A percentile compares a stretch with the other conserved stretches of the same genome.
phyloP scores from a whole-genome alignment of 2,113 vertebrate species.

The Gobio gobio region DNA sequence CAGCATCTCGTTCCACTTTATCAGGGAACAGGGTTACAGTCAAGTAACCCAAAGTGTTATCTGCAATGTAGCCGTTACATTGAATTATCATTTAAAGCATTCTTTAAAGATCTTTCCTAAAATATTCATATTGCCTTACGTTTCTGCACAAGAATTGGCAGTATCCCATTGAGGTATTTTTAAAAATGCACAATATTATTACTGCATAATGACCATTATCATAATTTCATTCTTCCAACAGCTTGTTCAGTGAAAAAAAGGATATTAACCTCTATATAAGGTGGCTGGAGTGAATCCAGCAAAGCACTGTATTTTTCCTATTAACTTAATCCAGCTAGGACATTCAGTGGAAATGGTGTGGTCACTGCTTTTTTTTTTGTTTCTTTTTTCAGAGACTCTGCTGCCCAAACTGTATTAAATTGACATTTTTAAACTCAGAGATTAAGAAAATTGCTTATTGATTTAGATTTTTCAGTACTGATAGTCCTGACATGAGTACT shows the following conservation, averaged over 20 bases:
- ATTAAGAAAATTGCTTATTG: background rate
- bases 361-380: background rate
- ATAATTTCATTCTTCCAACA: background rate
- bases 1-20: too few species aligned
- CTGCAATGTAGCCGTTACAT: background rate
- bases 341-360: background rate
- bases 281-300: background rate
- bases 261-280: background rate
- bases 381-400: background rate
- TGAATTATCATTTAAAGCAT: background rate
- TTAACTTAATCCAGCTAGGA: background rate
- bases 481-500: background rate
- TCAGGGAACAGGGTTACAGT: too few species aligned
- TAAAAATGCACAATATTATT: background rate
- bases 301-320: background rate
- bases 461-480: background rate
- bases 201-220: background rate
- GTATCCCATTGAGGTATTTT: background rate
- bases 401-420: background rate
- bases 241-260: background rate
- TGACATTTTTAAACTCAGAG: background rate
- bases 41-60: too few species aligned
- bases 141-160: background rate
- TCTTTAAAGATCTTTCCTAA: background rate
- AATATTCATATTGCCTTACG: background rate